Base-by-base conservation (phyloP, 2,888 invertebrate species). In the Andrena bucephala region DNA sequence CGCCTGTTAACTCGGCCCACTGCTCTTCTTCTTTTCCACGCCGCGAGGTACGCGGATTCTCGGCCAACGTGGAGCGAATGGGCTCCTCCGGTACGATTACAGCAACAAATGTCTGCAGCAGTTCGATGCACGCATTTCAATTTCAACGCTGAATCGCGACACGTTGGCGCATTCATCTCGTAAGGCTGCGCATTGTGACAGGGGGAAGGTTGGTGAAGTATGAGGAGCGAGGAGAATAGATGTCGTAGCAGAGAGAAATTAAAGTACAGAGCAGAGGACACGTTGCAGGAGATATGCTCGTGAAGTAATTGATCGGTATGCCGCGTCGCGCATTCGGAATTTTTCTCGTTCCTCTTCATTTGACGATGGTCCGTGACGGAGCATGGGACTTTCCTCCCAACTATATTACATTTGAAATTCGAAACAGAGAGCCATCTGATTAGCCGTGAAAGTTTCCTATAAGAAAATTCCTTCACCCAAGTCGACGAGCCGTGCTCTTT, bases 211-310 rank as follows among this genome's bases (percentile, higher is more conserved):
- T 36, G 36, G 8, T 31, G 31, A 29, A 36, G 27, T 29, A 27
- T 13, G 24, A 2, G 29, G 2, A 42, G n/a, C 24, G 13, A 24
- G 3, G 31, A n/a, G 59, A 48, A 50, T 42, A 63, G 70, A 63
- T 63, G 76, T 70, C 62, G 54, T 20, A 52, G 36, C 13, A 33
- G 50, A 20, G 36, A 62, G 69, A 76, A 76, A 76, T 76, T 63
- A 62, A 59, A 62, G 52, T 33, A 29, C 13, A n/a, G 36, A 62
- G 52, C n/a, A 20, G 20, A 24, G 29, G 52, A 54, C 52, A 13
- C 3, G 33, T 7, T 29, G n/a, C 33, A 1, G 63, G 24, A 63
- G 42, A 42, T 42, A 42, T 54, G 63, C 54, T 36, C 70, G 16
- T 0, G 62, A 33, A 29, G 54, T 76, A 70, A 76, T 70, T 70